Evolutionary conservation across 2,797 vertebrate genomes (phyloP), one percentile per base, ranked within the genome.

Genomic region (Leuciscus waleckii): DNA sequence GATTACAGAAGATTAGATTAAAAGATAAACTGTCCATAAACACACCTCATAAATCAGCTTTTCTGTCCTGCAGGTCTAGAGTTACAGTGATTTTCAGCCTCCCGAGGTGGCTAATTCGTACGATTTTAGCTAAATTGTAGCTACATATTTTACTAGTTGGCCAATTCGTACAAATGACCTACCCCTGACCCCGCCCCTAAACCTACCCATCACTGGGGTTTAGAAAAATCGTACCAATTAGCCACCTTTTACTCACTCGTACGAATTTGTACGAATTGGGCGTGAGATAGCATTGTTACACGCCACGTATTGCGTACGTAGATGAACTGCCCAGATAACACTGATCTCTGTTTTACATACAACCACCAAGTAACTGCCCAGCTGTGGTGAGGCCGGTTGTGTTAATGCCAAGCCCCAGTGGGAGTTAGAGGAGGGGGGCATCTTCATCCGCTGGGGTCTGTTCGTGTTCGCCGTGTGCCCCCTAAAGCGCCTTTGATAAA

Each of bases 41-140:
- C 65, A 67, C 70, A 78, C 70, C 77, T 86, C 75, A 76, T 56
- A 61, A 83, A 80, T 85, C 65, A 46, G 81, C 80, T 63, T 56
- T 8, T 23, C 9, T 54, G n/a, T 29, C 56, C 63, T 39, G 54
- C n/a, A 32, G 29, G 71, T 32, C 56, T 43, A 65, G 13, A 17
- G 61, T 56, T 56, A 56, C 54, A 23, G 21, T 8, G 7, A 9
- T 19, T 51, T 16, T 46, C 43, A 46, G 13, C 13, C 13, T 46
- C 13, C 43, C 13, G 13, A 46, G 43, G 13, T 46, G 43, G 43
- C 43, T 46, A 14, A 46, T 46, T 46, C 3, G 13, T 14, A 46
- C 13, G 13, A 46, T 46, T 4, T 5, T 14, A 46, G 13, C 13
- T 14, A 14, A 46, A 46, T 43, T 43, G 43, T 43, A 43, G 43